Percentiles rank a stretch among this genome's conserved stretches.
phyloP scores from a whole-genome alignment of 2,797 vertebrate species.

The Fringilla coelebs region DNA sequence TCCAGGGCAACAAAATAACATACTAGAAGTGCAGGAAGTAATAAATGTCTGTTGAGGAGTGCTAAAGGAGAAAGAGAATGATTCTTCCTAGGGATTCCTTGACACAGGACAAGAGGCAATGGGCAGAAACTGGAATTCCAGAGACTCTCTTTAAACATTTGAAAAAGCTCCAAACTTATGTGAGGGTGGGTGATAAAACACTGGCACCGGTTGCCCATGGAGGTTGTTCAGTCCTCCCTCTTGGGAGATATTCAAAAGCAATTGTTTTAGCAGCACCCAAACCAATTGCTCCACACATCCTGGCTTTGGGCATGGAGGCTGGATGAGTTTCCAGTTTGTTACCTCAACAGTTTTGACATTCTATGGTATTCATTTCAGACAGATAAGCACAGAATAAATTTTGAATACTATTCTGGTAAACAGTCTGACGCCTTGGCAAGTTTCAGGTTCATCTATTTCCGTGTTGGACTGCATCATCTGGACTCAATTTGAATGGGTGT shows the following conservation, averaged over 20 bases:
- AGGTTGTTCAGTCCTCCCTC: not conserved
- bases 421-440: not conserved
- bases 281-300: fast-evolving
- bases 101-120: not conserved
- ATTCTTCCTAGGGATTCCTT: not conserved
- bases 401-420: not conserved
- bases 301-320: not conserved
- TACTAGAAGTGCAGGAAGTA: not conserved
- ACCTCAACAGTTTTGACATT: not conserved
- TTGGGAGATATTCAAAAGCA: not conserved
- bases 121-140: not conserved
- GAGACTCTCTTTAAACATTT: not conserved
- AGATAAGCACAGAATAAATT: not conserved
- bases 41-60: not conserved
- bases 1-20: not conserved
- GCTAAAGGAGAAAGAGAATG: not conserved
- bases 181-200: not conserved
- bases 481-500: too few relatives aligned
- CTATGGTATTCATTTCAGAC: not conserved
- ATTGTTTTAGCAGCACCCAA: not conserved
- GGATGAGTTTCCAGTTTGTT: not conserved
- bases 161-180: not conserved
- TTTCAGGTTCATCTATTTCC: not conserved
- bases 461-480: not conserved
- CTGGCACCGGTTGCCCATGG: not conserved